These are phyloP conservation scores for Glyphotaelius pellucidus DNA, from an alignment of 2,888 invertebrate genomes.

Conservation along the genomic window DNA sequence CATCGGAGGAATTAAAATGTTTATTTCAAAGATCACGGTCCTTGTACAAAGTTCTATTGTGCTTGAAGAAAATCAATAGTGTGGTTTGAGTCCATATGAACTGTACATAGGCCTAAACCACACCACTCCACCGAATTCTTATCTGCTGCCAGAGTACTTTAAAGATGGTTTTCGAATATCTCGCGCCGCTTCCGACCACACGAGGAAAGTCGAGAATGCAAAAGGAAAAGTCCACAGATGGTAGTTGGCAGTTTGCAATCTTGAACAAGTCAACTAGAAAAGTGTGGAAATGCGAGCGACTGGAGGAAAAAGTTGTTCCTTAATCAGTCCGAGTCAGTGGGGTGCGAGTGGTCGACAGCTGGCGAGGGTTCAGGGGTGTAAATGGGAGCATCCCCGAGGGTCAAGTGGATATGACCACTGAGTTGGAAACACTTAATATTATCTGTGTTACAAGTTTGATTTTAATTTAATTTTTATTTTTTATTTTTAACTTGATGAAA, in stretches of 20 bases:
- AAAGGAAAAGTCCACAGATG: not conserved
- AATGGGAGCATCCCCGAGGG: not conserved
- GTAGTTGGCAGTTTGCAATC: not conserved
- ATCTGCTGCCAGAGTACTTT: not conserved
- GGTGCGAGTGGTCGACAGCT: not conserved
- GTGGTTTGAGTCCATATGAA: not conserved
- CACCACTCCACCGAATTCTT: not conserved
- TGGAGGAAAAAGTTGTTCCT: not conserved
- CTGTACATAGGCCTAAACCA: not conserved
- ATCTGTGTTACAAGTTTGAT: not conserved
- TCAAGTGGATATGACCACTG: not conserved
- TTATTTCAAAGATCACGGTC: not conserved
- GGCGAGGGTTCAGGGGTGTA: not conserved
- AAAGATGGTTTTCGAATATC: not conserved
- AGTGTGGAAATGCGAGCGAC: not conserved
- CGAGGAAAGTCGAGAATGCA: not conserved
- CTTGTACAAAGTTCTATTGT: not conserved
- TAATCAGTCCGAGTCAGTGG: not conserved
- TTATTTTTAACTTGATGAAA: too few species aligned
- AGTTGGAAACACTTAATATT: not conserved
- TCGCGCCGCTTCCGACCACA: constrained; percentile 24
- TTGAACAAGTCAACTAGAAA: constrained; percentile 2
- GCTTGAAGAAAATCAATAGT: not conserved
- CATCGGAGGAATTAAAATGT: not conserved
- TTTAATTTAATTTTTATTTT: too few species aligned